Percentiles rank a stretch among this genome's conserved stretches.
phyloP scores from a whole-genome alignment of 2,888 invertebrate species.

The Halictus ligatus region DNA sequence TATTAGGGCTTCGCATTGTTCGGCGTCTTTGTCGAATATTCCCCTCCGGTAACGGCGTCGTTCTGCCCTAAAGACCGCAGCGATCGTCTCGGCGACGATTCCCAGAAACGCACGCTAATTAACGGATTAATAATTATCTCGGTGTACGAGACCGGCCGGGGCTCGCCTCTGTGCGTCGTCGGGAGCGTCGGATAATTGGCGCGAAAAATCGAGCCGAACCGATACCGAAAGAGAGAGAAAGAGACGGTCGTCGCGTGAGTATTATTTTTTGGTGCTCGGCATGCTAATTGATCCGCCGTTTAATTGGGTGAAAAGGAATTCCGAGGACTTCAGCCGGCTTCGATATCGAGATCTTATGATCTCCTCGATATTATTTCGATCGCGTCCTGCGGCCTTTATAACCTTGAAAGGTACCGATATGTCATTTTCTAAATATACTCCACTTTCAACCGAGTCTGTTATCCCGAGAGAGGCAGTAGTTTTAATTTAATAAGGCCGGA shows the following conservation, averaged over 20 bases:
- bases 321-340: neutral
- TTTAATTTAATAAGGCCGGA: no score
- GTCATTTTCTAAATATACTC: neutral
- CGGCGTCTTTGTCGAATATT: conserved; percentile 36
- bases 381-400: neutral
- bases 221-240: neutral
- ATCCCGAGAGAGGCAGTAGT: no score
- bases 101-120: conserved; percentile 47
- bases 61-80: conserved; percentile 12
- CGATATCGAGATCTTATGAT: neutral
- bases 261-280: neutral
- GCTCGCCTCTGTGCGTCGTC: neutral
- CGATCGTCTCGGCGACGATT: conserved; percentile 6
- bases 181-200: conserved; percentile 30
- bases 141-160: neutral
- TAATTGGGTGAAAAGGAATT: conserved; percentile 3
- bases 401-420: neutral
- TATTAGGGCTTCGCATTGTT: conserved; percentile 51
- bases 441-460: neutral
- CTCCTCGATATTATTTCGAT: neutral
- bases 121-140: conserved; percentile 53
- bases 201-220: conserved; percentile 37
- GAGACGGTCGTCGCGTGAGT: neutral
- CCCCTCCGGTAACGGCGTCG: neutral
- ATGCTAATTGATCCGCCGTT: neutral